Evolutionary conservation across 2,113 vertebrate species (phyloP), one percentile per base, ranked within the genome.

Genomic region (Nymphicus hollandicus): DNA sequence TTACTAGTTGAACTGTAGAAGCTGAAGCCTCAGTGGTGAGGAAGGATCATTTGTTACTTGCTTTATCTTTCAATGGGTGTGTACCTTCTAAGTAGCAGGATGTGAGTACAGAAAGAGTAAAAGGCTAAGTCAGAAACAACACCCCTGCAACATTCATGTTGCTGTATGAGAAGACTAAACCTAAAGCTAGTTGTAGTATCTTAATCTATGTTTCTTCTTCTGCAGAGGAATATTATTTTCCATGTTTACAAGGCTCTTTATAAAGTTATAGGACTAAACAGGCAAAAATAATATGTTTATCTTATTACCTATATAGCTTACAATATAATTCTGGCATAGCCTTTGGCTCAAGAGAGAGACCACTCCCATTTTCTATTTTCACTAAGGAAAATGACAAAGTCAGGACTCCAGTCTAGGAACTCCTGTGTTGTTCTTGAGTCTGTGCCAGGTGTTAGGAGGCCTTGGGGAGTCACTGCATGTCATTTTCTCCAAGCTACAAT

Each of bases 301-400:
- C 56, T 90, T 83, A 68, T 55, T 81, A 92, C 18, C 60, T 79
- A 50, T 53, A 27, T 2, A 70, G 25, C 39, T 56, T 50, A 53
- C 56, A 92, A 69, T 33, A 13, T 39, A 81, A 86, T 76, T 91
- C 29, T 91, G 83, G 91, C 11, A 2, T 39, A 84, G 60, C 35
- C 73, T 91, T 49, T 89, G 81, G 70, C 86, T 87, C 83, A 60
- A 28, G 52, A 91, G 61, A 77, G 44, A 71, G 69, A 85, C 94
- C 83, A 89, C 94, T 97, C 86, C 94, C 24, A 4, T 81, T 84
- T 95, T 96, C 95, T 95, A 65, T 96, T 97, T 95, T 94, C 35
- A 46, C 86, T 61, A 69, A 89, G 81, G 91, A 95, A 97, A 97
- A 97, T 68, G 61, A 97, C 93, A 89, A 95, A 95, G 73, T 95